A percentile compares a stretch with the other conserved stretches of the same genome.
Evolutionary conservation across 2,113 vertebrate genomes (phyloP).

Genomic region (Zosterops japonicus): DNA sequence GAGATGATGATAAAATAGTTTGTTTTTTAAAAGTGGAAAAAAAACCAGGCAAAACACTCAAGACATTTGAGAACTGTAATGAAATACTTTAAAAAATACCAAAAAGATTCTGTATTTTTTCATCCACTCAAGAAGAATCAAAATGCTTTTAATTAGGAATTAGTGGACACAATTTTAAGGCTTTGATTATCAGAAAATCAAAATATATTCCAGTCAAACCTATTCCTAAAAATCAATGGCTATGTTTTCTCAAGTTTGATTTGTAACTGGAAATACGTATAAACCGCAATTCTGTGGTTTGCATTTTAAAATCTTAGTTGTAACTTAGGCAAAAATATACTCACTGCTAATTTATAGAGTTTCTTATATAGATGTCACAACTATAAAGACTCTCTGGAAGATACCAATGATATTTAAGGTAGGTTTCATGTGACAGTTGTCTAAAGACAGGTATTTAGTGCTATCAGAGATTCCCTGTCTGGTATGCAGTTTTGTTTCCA

Average conservation of each 20-base stretch:
- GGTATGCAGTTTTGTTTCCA: not conserved
- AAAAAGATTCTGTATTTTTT: not conserved
- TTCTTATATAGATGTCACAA: not conserved
- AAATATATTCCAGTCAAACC: not conserved
- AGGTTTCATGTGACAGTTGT: not conserved
- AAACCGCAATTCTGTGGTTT: not conserved
- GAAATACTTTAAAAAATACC: not conserved
- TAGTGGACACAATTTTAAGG: not conserved
- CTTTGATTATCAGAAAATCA: not conserved
- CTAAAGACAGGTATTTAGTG: not conserved
- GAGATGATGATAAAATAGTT: not conserved
- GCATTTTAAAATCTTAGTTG: not conserved
- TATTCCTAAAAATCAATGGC: fast-evolving
- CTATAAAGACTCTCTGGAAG: not conserved
- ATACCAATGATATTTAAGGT: not conserved
- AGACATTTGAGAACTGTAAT: not conserved
- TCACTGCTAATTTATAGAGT: not conserved
- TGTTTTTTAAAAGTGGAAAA: not conserved
- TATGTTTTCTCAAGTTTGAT: not conserved
- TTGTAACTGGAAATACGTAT: not conserved
- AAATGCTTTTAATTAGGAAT: not conserved
- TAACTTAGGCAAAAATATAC: not conserved
- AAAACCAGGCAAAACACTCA: not conserved
- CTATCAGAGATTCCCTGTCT: not conserved
- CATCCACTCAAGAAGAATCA: not conserved